A percentile compares a stretch with the other conserved stretches of the same genome.
phyloP scores from a whole-genome alignment of 2,797 vertebrate species.

The Alectoris magna region DNA sequence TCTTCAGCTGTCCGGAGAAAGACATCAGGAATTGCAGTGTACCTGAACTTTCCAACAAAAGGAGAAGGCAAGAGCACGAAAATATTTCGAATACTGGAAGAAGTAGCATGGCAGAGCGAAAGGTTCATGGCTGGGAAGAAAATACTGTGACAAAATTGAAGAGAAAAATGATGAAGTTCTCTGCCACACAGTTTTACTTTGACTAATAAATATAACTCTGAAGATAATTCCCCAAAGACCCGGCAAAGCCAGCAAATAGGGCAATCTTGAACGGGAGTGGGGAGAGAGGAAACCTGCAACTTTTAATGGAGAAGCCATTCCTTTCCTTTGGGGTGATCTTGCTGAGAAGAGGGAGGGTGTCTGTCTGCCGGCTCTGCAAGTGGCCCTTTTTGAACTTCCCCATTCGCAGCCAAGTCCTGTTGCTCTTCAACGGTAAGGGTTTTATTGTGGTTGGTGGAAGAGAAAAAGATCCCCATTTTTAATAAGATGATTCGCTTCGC shows the following conservation, averaged over 20 bases:
- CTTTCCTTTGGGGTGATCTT: constrained; percentile 67
- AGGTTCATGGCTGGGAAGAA: constrained; percentile 29
- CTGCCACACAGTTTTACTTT: constrained; percentile 34
- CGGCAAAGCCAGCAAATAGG: constrained; percentile 42
- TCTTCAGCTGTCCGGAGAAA: constrained; percentile 20
- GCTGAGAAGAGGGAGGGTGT: constrained; percentile 66
- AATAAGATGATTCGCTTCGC: constrained; percentile 69
- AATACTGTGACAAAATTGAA: neutral
- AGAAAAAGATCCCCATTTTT: constrained; percentile 57
- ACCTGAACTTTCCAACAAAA: constrained; percentile 29
- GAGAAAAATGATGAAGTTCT: constrained; percentile 38
- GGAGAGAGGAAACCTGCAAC: constrained; percentile 66
- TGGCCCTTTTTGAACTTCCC: constrained; percentile 65
- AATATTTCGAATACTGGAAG: constrained; percentile 5
- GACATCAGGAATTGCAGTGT: constrained; percentile 43
- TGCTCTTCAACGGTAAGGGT: constrained; percentile 55
- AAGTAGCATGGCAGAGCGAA: neutral
- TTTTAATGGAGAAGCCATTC: constrained; percentile 73
- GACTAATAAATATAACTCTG: constrained; percentile 53
- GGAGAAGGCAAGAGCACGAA: neutral
- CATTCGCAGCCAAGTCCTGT: constrained; percentile 60
- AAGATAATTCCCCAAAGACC: constrained; percentile 54
- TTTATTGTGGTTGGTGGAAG: constrained; percentile 68
- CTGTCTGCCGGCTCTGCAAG: constrained; percentile 65
- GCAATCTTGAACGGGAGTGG: constrained; percentile 50